Conservation (phyloP, 2,797 vertebrate genomes). For the Cephalopachus bancanus region DNA sequence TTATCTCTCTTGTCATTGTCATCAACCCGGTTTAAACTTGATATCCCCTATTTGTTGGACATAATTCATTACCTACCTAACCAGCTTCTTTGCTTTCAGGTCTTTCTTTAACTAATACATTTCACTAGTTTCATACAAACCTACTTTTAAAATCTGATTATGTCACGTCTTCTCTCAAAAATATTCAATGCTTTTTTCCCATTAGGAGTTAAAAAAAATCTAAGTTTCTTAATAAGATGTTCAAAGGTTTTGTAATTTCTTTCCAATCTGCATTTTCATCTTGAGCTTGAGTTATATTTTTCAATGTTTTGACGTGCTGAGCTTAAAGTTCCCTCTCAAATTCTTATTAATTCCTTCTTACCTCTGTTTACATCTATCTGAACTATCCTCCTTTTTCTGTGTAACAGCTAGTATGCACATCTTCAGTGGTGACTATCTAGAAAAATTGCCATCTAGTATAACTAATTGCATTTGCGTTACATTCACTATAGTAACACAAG, state of each 20-base stretch:
- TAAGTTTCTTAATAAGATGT: background rate
- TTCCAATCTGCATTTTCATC: slow-evolving; percentile 36
- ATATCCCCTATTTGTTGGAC: background rate
- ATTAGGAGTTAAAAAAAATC: background rate
- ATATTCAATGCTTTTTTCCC: background rate
- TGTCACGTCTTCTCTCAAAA: background rate
- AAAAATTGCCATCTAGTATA: background rate
- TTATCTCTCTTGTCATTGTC: background rate
- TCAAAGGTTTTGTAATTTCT: background rate
- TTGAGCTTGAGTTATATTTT: slow-evolving; percentile 33
- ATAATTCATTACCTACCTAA: slow-evolving; percentile 12
- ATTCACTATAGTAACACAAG: background rate
- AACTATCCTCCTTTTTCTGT: background rate
- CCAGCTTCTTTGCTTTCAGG: background rate
- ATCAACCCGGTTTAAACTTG: background rate
- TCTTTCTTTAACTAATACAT: slow-evolving; percentile 34
- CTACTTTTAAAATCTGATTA: slow-evolving; percentile 59
- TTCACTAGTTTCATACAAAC: slow-evolving; percentile 6
- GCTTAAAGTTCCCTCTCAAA: background rate
- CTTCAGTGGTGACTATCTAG: background rate
- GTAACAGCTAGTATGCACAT: background rate
- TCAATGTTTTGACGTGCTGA: slow-evolving; percentile 1
- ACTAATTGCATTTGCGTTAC: background rate
- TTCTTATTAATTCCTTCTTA: slow-evolving; percentile 59
- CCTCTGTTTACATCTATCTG: background rate